Conservation (phyloP, 2,113 vertebrate species). For the Loxodonta africana region DNA sequence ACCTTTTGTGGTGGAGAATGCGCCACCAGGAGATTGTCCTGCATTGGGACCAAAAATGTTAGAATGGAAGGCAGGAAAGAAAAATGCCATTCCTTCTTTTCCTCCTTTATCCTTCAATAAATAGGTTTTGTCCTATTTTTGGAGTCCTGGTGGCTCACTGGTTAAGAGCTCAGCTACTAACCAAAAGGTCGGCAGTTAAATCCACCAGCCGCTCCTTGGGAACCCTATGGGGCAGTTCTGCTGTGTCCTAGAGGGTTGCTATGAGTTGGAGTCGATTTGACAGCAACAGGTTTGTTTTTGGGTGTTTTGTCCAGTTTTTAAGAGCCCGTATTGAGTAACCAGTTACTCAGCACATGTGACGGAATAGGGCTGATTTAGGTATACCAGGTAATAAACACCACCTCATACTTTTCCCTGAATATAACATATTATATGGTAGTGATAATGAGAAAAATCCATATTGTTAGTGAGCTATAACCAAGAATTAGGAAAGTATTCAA, state of each 20-base stretch:
- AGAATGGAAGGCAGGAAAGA: background rate
- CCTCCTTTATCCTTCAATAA: background rate
- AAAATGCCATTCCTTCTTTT: background rate
- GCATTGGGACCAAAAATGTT: background rate
- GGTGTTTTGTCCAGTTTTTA: background rate
- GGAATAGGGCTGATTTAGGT: background rate
- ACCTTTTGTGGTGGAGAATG: background rate
- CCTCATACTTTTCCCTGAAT: background rate
- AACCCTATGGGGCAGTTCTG: too few species aligned
- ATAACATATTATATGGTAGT: background rate
- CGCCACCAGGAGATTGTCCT: background rate
- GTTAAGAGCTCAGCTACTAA: too few species aligned
- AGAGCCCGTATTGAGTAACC: background rate
- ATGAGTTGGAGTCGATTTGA: too few species aligned
- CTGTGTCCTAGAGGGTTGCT: too few species aligned
- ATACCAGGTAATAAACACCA: background rate
- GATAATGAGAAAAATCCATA: background rate
- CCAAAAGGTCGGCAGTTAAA: too few species aligned
- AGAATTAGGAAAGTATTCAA: conserved; percentile 32
- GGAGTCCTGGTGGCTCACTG: too few species aligned
- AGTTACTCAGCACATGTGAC: background rate
- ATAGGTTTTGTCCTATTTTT: conserved; percentile 11
- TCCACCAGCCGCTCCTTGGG: too few species aligned
- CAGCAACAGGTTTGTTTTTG: too few species aligned
- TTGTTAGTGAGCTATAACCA: conserved; percentile 41